Evolutionary conservation across 2,797 vertebrate species (phyloP).

Genomic region (Erpetoichthys calabaricus): DNA sequence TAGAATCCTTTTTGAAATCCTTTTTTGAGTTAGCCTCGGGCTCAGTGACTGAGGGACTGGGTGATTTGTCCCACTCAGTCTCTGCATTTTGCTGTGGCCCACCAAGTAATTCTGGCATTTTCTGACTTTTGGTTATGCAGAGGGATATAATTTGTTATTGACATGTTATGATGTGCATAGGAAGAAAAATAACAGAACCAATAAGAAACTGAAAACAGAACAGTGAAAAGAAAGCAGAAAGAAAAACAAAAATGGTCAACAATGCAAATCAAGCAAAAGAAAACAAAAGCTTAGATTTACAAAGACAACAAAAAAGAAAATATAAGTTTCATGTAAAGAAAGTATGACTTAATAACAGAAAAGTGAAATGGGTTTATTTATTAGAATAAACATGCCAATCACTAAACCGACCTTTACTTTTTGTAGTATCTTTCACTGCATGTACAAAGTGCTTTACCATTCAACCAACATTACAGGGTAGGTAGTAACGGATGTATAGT

Average conservation of each 20-base stretch:
- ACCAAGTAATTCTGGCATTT: slow-evolving; percentile 60
- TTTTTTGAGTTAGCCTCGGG: slow-evolving; percentile 56
- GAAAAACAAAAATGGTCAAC: slow-evolving; percentile 34
- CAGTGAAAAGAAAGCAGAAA: slow-evolving; percentile 48
- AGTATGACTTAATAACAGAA: slow-evolving; percentile 1
- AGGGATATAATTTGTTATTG: slow-evolving; percentile 32
- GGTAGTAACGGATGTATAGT: too few species aligned
- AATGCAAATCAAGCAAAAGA: slow-evolving; percentile 30
- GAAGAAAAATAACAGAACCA: slow-evolving; percentile 35
- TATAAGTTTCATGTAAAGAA: slow-evolving; percentile 46
- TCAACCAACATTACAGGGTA: too few species aligned
- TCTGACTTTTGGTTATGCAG: slow-evolving; percentile 64
- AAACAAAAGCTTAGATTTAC: slow-evolving; percentile 20
- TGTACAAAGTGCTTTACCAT: too few species aligned
- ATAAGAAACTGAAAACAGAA: slow-evolving; percentile 33
- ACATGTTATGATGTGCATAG: slow-evolving; percentile 52
- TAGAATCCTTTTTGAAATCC: slow-evolving; percentile 85
- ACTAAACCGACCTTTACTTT: too few species aligned
- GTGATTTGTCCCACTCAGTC: slow-evolving; percentile 49
- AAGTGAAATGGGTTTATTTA: too few species aligned
- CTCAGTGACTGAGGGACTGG: slow-evolving; percentile 51
- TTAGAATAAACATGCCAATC: too few species aligned
- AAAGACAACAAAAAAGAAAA: slow-evolving; percentile 24
- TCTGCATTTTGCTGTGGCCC: slow-evolving; percentile 60
- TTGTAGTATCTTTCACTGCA: too few species aligned